Base-by-base conservation (phyloP, 2,113 vertebrate species). In the Balaeniceps rex region DNA sequence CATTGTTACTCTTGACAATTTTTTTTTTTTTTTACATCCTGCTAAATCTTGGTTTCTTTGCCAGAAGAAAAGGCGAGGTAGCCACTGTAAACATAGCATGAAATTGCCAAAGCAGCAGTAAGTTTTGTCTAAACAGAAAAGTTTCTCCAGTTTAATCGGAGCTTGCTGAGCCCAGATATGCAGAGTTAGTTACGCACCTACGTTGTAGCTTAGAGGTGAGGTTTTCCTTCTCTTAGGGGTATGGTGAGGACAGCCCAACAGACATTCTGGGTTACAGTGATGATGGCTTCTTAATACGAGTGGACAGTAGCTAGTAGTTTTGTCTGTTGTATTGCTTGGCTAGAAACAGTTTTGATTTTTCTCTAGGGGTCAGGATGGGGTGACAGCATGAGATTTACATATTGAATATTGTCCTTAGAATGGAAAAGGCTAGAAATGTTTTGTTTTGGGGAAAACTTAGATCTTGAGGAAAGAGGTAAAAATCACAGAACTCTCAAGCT, bases 281-380 rank as follows among this genome's bases (percentile, higher is more conserved):
- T 83, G 55, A 33, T 86, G 82, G 24, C 79, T 80, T 49, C 64
- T 75, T 90, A 28, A 64, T 71, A 10, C 0, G 8, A 71, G 33
- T 52, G 82, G 58, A 63, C 91, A 77, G 93, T 85, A 96, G 94
- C 74, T 91, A 0, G 1, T 49, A 40, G 54, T 88, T 95, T 51
- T 95, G 70, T 33, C 63, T 93, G 54, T 78, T 93, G 68, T 92
- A 52, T 91, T 78, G 60, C 89, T 96, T 97, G 94, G 82, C 96
- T 90, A 22, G 76, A 68, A 93, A 14, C 5, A 40, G 58, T 51
- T 96, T 80, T 80, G 49, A 61, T 85, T 95, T 91, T 93, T 90
- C 81, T 76, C 57, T 66, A 11, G 36, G 28, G 72, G 63, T 96
- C 78, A 74, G 42, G 61, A 80, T 82, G 36, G 76, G 68, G 76